phyloP scores from a whole-genome alignment of 2,888 invertebrate genomes.

The Tipula helvola region DNA sequence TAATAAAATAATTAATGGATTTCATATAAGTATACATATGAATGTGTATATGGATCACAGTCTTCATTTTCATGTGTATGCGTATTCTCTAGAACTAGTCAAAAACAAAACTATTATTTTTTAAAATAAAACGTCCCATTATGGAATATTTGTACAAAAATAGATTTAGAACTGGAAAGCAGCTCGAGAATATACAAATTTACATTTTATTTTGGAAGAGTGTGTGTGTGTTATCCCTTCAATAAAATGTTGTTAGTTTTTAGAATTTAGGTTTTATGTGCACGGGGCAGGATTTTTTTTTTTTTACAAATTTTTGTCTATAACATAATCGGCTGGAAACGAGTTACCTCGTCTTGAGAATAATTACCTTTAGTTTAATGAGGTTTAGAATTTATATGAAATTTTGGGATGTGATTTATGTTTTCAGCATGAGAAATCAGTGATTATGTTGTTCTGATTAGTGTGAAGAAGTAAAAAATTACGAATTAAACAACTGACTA shows the following conservation, averaged over 20 bases:
- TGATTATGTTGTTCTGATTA: too few species aligned
- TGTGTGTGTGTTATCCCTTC: neutral
- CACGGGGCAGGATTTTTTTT: neutral
- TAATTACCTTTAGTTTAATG: neutral
- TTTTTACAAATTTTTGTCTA: neutral
- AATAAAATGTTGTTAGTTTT: neutral
- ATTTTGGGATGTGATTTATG: too few species aligned
- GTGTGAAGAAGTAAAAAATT: too few species aligned
- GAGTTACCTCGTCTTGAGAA: neutral
- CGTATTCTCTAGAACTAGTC: neutral
- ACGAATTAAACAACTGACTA: too few species aligned
- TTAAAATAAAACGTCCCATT: neutral
- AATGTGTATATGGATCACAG: neutral
- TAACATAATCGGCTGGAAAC: neutral
- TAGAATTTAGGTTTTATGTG: neutral
- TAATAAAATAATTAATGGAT: neutral
- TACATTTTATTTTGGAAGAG: neutral
- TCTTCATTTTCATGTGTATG: neutral
- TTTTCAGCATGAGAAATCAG: too few species aligned
- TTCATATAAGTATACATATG: neutral
- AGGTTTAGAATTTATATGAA: too few species aligned
- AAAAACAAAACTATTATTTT: neutral
- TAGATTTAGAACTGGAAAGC: neutral
- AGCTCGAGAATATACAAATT: neutral
- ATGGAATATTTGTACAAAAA: neutral